Evolutionary conservation across 2,888 invertebrate species (phyloP).

Genomic region (Acleris laterana): DNA sequence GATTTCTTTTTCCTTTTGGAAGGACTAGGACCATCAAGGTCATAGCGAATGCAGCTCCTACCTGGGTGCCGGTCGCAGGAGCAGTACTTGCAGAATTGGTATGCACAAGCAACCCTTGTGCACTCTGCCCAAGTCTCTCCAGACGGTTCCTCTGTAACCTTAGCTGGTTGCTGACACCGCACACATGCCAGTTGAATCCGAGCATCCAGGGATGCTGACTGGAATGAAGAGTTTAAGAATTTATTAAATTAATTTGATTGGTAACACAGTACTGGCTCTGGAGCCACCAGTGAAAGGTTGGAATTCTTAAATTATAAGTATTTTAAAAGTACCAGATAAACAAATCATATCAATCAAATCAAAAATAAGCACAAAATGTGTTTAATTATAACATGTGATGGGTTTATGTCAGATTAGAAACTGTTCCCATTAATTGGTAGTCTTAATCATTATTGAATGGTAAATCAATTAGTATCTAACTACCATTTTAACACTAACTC

Average conservation of each 20-base stretch:
- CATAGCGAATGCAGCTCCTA: constrained; percentile 71
- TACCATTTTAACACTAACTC: too few relatives aligned
- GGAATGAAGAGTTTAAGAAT: constrained; percentile 44
- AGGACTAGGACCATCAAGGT: constrained; percentile 76
- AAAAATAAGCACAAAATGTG: too few relatives aligned
- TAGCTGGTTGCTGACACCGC: constrained; percentile 73
- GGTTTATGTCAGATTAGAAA: too few relatives aligned
- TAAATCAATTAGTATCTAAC: too few relatives aligned
- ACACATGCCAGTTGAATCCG: constrained; percentile 70
- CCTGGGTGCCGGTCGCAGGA: constrained; percentile 70
- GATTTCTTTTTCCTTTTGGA: constrained; percentile 75
- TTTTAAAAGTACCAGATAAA: too few relatives aligned
- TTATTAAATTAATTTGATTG: not conserved
- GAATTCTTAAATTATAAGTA: too few relatives aligned
- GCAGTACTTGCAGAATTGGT: constrained; percentile 81
- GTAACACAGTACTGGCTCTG: too few relatives aligned
- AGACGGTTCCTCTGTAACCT: constrained; percentile 66
- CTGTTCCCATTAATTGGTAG: too few relatives aligned
- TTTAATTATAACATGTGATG: too few relatives aligned
- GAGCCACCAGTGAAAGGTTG: too few relatives aligned
- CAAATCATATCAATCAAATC: too few relatives aligned
- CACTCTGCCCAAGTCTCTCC: constrained; percentile 84
- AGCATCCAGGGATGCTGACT: constrained; percentile 71
- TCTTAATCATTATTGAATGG: too few relatives aligned
- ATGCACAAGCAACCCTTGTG: constrained; percentile 73